Percentiles rank a stretch among this genome's conserved stretches.
Conservation (phyloP, 2,797 vertebrate genomes). For the Hylomyscus alleni region DNA sequence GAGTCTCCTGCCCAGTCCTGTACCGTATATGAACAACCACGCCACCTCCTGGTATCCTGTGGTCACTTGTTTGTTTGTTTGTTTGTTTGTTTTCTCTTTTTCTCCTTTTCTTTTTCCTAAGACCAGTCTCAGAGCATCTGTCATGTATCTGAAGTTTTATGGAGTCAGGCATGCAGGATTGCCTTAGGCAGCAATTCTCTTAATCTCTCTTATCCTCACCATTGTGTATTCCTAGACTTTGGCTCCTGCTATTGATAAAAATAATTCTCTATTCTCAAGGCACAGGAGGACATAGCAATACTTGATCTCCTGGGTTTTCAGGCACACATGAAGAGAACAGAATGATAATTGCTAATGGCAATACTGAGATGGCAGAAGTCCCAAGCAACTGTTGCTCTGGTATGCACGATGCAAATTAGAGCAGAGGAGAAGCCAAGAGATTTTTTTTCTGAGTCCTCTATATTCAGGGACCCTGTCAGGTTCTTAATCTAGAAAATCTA, state of each 20-base stretch:
- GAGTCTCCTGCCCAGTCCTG: not conserved
- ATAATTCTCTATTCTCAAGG: not conserved
- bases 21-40: not conserved
- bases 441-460: not conserved
- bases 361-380: not conserved
- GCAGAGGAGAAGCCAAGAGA: not conserved
- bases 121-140: not conserved
- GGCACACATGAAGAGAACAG: not conserved
- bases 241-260: not conserved
- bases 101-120: not conserved
- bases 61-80: not conserved
- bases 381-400: not conserved
- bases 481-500: not conserved
- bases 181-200: not conserved
- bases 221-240: not conserved
- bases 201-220: not conserved
- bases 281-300: not conserved
- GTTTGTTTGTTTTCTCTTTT: not conserved
- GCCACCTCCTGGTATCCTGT: not conserved
- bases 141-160: not conserved
- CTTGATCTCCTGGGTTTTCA: not conserved
- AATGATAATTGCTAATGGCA: not conserved
- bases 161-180: not conserved
- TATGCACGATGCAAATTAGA: not conserved
- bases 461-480: not conserved